Evolutionary conservation across 2,113 vertebrate species (phyloP), one percentile per base, ranked within the genome.

Genomic region (Trachemys scripta): DNA sequence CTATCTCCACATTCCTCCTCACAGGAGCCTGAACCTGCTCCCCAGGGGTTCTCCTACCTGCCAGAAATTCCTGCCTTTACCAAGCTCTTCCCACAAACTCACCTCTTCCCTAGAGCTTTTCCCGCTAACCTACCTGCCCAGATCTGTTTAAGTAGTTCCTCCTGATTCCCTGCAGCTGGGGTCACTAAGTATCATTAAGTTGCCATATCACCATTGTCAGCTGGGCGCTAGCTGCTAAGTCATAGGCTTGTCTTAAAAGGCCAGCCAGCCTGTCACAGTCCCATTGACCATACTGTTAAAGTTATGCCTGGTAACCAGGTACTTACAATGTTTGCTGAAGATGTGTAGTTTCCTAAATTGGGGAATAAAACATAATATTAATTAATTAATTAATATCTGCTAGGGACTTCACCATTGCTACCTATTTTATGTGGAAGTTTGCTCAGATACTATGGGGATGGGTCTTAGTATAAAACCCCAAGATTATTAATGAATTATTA

Each of bases 371-470:
- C n/a, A n/a, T n/a, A n/a, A n/a, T n/a, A n/a, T n/a, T n/a, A n/a
- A n/a, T n/a, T n/a, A n/a, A 62, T 31, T 14, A 6, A 62, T 6
- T 62, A 62, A 62, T 12, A 14, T 4, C 31, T 0, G 0, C 24
- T 42, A 47, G 24, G 25, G 75, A 47, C 20, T 76, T 76, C 75
- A 47, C 24, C 1, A 20, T 14, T 42, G 31, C 27, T 84, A n/a
- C 5, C 14, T 75, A 31, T 57, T 84, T 47, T 25, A 5, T 49
- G 8, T 1, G 29, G 80, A 92, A 75, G 0, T 69, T 69, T 2
- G 3, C 35, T 69, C 65, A n/a, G 62, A 19, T 69, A 8, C 16
- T n/a, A 69, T 35, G 59, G 59, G 31, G 35, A 1, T 35, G 16
- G 16, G 35, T n/a, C 14, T 19, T 35, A n/a, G 16, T n/a, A 69